phyloP scores from a whole-genome alignment of 2,888 invertebrate genomes.

The Clunio marinus region DNA sequence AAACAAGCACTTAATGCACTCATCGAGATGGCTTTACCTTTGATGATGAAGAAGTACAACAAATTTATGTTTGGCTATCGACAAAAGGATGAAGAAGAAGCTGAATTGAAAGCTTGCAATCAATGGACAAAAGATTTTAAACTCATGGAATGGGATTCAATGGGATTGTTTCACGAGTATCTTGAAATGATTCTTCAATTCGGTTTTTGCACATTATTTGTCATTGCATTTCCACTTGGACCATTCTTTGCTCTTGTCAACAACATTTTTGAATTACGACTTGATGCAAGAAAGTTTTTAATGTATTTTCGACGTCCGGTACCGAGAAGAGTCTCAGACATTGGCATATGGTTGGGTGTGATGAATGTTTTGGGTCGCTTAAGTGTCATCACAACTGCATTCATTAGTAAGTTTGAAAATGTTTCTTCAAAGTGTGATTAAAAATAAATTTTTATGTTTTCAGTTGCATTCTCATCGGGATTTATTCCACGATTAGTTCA shows the following conservation, averaged over 20 bases:
- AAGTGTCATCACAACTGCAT: constrained; percentile 28
- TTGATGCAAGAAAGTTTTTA: constrained; percentile 78
- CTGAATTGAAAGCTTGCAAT: constrained; percentile 55
- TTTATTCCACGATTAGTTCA: constrained; percentile 76
- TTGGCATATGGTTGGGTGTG: constrained; percentile 76
- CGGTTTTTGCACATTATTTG: constrained; percentile 62
- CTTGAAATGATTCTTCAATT: constrained; percentile 71
- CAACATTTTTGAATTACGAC: constrained; percentile 76
- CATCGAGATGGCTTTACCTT: constrained; percentile 71
- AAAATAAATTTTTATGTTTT: background rate
- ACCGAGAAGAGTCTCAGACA: constrained; percentile 67
- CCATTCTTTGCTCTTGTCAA: constrained; percentile 77
- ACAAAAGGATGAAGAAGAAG: constrained; percentile 48
- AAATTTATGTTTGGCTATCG: constrained; percentile 53
- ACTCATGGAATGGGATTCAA: constrained; percentile 59
- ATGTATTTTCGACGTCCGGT: constrained; percentile 69
- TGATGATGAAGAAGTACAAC: constrained; percentile 54
- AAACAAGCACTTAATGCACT: constrained; percentile 76
- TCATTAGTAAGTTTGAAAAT: constrained; percentile 27
- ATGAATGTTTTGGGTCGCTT: constrained; percentile 69
- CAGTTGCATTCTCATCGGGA: constrained; percentile 74
- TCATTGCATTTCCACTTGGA: constrained; percentile 79
- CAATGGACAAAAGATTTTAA: constrained; percentile 74
- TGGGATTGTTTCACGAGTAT: constrained; percentile 75
- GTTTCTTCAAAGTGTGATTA: background rate